Evolutionary conservation across 2,113 vertebrate genomes (phyloP).

Genomic region (Bungarus multicinctus): DNA sequence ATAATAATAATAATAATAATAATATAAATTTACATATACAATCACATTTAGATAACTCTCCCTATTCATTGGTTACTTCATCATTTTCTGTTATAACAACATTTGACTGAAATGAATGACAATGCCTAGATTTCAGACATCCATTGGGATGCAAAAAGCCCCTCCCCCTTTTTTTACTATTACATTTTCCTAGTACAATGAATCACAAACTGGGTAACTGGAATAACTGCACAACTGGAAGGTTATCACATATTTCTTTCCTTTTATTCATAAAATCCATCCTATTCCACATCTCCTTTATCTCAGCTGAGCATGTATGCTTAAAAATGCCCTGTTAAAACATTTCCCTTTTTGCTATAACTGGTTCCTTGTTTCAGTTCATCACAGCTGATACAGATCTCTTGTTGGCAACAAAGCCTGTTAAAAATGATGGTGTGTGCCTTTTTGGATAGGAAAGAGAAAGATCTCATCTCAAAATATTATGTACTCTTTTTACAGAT

Average conservation of each 20-base stretch:
- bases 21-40: not conserved
- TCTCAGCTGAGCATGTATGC: slow-evolving; percentile 1
- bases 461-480: slow-evolving; percentile 21
- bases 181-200: not conserved
- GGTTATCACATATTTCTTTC: not conserved
- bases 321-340: not conserved
- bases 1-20: no score
- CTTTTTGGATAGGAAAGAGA: slow-evolving; percentile 15
- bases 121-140: not conserved
- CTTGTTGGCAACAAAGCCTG: slow-evolving; percentile 13
- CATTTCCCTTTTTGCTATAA: slow-evolving; percentile 14
- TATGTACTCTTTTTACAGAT: slow-evolving; percentile 15
- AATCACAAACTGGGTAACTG: not conserved
- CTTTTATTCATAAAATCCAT: slow-evolving; percentile 17
- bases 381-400: slow-evolving; percentile 23
- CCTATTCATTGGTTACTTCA: not conserved
- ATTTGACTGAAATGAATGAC: not conserved
- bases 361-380: slow-evolving; percentile 28
- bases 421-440: slow-evolving; percentile 11
- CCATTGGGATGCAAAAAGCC: not conserved
- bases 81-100: not conserved
- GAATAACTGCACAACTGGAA: not conserved
- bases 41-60: not conserved
- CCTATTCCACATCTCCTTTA: not conserved
- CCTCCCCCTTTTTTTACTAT: not conserved